Evolutionary conservation across 2,113 vertebrate species (phyloP).

Genomic region (Stigmatopora argus): DNA sequence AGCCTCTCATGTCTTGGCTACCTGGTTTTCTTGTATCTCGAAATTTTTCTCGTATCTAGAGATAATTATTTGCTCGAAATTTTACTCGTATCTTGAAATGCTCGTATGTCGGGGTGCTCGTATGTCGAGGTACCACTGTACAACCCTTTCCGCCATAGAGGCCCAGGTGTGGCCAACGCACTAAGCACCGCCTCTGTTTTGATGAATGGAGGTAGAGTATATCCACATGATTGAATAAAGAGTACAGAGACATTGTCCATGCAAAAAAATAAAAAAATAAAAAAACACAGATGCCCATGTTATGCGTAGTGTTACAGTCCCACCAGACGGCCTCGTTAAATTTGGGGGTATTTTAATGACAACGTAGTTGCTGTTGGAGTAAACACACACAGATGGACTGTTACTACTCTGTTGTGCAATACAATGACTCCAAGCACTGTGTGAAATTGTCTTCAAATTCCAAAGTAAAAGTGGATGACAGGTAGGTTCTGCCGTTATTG

Average conservation of each 20-base stretch:
- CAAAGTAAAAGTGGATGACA: not conserved
- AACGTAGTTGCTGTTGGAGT: constrained; percentile 2
- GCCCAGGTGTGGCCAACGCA: too few species aligned
- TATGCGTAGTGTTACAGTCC: not conserved
- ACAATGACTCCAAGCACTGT: not conserved
- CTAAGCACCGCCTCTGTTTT: too few species aligned
- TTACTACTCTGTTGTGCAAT: not conserved
- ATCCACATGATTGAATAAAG: not conserved
- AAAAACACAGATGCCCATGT: not conserved
- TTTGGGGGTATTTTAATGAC: not conserved
- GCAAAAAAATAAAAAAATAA: too few species aligned
- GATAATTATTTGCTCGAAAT: too few species aligned
- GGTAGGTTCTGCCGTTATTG: too few species aligned
- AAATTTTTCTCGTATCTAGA: too few species aligned
- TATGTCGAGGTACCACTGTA: too few species aligned
- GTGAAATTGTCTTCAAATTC: constrained; percentile 27
- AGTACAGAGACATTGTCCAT: not conserved
- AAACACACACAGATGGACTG: not conserved
- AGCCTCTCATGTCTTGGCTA: too few species aligned
- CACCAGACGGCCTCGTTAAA: not conserved
- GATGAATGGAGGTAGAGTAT: not conserved
- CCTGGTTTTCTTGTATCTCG: too few species aligned
- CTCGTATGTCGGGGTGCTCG: too few species aligned
- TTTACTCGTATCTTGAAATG: too few species aligned
- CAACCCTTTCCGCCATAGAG: too few species aligned